A percentile compares a stretch with the other conserved stretches of the same genome.
Evolutionary conservation across 2,113 vertebrate species (phyloP).

Genomic region (Eubucco bourcierii): DNA sequence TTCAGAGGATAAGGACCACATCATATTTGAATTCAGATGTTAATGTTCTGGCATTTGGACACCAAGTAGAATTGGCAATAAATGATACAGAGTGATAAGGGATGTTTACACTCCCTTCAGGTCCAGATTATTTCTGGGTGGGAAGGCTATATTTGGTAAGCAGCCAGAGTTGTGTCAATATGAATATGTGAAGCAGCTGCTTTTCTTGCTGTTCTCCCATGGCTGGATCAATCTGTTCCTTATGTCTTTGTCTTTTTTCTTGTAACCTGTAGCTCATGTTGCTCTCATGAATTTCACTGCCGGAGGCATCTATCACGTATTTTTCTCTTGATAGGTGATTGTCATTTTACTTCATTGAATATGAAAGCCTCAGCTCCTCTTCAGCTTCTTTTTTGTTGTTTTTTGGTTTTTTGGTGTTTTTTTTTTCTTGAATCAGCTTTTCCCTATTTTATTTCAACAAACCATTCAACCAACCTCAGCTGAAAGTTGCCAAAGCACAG

Average conservation of each 20-base stretch:
- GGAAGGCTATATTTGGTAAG: constrained; percentile 49
- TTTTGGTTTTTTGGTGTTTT: not conserved
- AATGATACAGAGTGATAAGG: not conserved
- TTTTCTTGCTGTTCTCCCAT: constrained; percentile 42
- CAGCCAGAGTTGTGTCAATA: constrained; percentile 51
- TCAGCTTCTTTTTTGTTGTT: not conserved
- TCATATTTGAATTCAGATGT: not conserved
- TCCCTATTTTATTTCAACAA: not conserved
- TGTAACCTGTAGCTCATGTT: not conserved
- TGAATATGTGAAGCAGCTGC: constrained; percentile 56
- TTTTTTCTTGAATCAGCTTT: not conserved
- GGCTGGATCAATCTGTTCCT: not conserved
- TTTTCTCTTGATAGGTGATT: not conserved
- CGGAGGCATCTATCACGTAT: not conserved
- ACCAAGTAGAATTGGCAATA: not conserved
- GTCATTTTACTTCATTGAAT: not conserved
- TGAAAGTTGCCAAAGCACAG: not conserved
- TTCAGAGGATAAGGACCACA: not conserved
- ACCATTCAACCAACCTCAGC: not conserved
- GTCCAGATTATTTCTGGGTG: constrained; percentile 7
- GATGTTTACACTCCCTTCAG: constrained; percentile 31
- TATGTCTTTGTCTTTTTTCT: not conserved
- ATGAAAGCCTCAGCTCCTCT: not conserved
- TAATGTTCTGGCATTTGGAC: not conserved
- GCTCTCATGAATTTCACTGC: not conserved